A percentile compares a stretch with the other conserved stretches of the same genome.
Conservation (phyloP, 2,888 invertebrate genomes). For the Mimas tiliae region DNA sequence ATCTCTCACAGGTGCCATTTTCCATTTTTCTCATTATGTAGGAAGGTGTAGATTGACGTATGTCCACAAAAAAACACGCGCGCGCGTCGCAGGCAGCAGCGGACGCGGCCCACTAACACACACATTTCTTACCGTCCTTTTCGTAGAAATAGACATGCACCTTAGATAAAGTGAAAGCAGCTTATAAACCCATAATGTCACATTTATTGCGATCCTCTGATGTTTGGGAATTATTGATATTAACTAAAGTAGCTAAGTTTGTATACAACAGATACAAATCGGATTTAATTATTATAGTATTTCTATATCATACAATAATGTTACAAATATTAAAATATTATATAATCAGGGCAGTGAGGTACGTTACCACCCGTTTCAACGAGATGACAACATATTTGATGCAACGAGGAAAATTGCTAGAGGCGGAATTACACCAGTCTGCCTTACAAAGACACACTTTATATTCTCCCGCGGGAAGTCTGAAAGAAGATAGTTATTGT, state of each 20-base stretch:
- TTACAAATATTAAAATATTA: not conserved
- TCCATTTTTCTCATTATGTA: slow-evolving; percentile 74
- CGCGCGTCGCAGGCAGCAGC: slow-evolving; percentile 63
- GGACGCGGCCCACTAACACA: slow-evolving; percentile 82
- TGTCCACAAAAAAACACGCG: slow-evolving; percentile 70
- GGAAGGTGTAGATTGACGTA: slow-evolving; percentile 66
- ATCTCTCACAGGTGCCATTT: slow-evolving; percentile 41
- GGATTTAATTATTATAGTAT: too few relatives aligned
- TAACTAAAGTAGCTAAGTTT: slow-evolving; percentile 46
- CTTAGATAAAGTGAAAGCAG: slow-evolving; percentile 82
- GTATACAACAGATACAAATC: not conserved
- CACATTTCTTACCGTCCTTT: slow-evolving; percentile 81
- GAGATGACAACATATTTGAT: not conserved
- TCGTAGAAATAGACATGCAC: slow-evolving; percentile 79
- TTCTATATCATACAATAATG: not conserved
- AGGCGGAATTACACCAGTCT: slow-evolving; percentile 69
- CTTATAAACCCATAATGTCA: slow-evolving; percentile 76
- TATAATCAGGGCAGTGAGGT: not conserved
- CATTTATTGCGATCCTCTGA: slow-evolving; percentile 70
- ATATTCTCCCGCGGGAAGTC: slow-evolving; percentile 68
- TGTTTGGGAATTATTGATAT: slow-evolving; percentile 58
- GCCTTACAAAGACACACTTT: slow-evolving; percentile 72
- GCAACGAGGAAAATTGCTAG: slow-evolving; percentile 29
- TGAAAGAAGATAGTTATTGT: slow-evolving; percentile 38
- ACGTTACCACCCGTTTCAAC: not conserved